phyloP scores from a whole-genome alignment of 2,797 vertebrate species.

The Cuculus canorus region DNA sequence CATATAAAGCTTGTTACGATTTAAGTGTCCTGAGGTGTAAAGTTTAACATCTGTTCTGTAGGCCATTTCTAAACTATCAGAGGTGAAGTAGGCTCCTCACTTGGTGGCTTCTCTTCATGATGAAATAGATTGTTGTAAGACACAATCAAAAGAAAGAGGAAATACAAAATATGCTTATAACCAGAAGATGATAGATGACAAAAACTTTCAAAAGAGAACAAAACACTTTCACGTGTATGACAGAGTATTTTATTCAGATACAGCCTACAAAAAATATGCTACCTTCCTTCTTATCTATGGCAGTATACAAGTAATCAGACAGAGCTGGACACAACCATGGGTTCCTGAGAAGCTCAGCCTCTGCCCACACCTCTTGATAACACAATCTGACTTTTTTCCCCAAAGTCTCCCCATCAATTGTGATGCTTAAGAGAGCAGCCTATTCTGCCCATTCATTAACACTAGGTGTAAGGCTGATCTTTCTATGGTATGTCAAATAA shows the following conservation, averaged over 20 bases:
- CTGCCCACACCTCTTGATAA: neutral
- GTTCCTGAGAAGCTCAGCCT: neutral
- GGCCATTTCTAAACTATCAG: conserved; percentile 68
- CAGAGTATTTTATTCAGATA: neutral
- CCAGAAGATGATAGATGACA: neutral
- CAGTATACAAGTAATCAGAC: neutral
- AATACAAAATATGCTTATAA: neutral
- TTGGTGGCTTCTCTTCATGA: neutral
- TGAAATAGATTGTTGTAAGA: neutral
- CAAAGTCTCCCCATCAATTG: neutral
- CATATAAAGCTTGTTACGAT: conserved; percentile 70
- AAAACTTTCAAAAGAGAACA: neutral
- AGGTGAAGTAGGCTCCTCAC: conserved; percentile 31
- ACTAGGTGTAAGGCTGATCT: neutral
- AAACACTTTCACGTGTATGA: neutral
- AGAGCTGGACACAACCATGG: neutral
- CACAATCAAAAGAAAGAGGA: neutral
- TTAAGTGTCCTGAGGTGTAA: conserved; percentile 77
- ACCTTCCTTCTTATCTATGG: neutral
- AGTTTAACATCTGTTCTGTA: conserved; percentile 75
- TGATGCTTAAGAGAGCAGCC: neutral
- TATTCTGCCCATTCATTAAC: neutral
- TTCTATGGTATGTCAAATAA: neutral
- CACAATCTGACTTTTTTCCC: neutral
- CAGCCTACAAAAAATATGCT: neutral